Base-by-base conservation (phyloP, 2,888 invertebrate genomes). In the Oeneis ivallda region DNA sequence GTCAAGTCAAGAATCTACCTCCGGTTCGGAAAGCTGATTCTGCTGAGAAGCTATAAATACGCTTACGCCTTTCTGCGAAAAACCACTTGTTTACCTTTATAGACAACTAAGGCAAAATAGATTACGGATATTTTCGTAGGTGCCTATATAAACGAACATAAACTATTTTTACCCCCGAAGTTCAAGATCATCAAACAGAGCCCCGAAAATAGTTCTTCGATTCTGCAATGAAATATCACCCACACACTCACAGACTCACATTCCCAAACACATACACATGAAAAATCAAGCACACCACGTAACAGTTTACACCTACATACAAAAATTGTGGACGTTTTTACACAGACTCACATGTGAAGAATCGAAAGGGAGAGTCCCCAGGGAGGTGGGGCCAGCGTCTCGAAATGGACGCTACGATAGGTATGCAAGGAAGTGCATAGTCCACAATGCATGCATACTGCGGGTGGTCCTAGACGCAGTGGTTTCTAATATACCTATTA, bases 381-480 rank as follows among this genome's bases (percentile, higher is more conserved):
- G 92, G 92, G 90, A 92, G 92, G 91, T 81, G 90, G 92, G 81
- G 92, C 89, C 84, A 88, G 82, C 82, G 89, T 87, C 89, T 87
- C 84, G 84, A 87, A 87, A 88, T 87, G 88, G 89, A 85, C 87
- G 81, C 10, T 19, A 13, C 86, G 82, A 87, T 91, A 83, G 85
- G 84, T 87, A 85, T 87, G 89, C 89, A 89, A 86, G 87, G 86
- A 85, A 89, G 82, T 90, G 90, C 90, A 90, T 80, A 83, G 80
- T 80, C 75, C 79, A 69, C 76, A 67, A 72, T 39, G 72, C 76
- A 72, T 65, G 70, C 41, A 56, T 58, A 57, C 19, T 62, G 57
- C 47, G 59, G 65, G 66, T 61, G 66, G 66, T 60, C 52, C 60
- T 37, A 15, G 37, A 53, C 26, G 1, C 17, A 17, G n/a, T 37